These are phyloP conservation scores for Lamprologus ornatipinnis DNA, from an alignment of 2,113 vertebrate genomes.

Conservation along the genomic window DNA sequence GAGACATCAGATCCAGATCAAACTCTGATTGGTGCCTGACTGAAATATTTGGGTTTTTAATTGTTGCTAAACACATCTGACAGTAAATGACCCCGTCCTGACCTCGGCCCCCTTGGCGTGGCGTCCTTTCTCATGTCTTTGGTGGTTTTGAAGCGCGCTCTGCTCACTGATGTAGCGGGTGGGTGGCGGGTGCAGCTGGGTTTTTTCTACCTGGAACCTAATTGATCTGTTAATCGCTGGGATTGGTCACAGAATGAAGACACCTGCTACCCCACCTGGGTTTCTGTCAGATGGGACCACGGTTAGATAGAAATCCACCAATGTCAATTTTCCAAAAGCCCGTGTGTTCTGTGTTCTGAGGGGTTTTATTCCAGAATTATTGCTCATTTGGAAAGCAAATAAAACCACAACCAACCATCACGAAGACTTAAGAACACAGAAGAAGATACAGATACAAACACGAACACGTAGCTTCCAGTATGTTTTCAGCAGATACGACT, in stretches of 20 bases:
- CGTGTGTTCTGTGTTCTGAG: not conserved
- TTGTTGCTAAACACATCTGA: not conserved
- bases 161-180: slow-evolving; percentile 2
- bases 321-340: slow-evolving; percentile 9
- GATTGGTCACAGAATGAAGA: slow-evolving; percentile 60
- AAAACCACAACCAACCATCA: not conserved
- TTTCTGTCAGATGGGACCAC: slow-evolving; percentile 40
- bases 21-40: not conserved
- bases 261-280: slow-evolving; percentile 60
- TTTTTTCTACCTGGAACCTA: slow-evolving; percentile 52
- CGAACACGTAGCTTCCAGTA: not conserved
- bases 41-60: not conserved
- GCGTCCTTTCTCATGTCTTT: not conserved
- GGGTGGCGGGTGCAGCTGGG: slow-evolving; percentile 33
- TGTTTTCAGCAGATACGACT: slow-evolving; percentile 13
- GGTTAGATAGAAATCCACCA: slow-evolving; percentile 1
- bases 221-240: slow-evolving; percentile 58
- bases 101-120: not conserved
- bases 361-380: not conserved
- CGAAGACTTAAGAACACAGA: not conserved
- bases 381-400: not conserved
- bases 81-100: not conserved
- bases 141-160: not conserved
- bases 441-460: not conserved
- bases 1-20: not conserved